Base-by-base conservation (phyloP, 2,888 invertebrate species). In the Aphrophora alni region DNA sequence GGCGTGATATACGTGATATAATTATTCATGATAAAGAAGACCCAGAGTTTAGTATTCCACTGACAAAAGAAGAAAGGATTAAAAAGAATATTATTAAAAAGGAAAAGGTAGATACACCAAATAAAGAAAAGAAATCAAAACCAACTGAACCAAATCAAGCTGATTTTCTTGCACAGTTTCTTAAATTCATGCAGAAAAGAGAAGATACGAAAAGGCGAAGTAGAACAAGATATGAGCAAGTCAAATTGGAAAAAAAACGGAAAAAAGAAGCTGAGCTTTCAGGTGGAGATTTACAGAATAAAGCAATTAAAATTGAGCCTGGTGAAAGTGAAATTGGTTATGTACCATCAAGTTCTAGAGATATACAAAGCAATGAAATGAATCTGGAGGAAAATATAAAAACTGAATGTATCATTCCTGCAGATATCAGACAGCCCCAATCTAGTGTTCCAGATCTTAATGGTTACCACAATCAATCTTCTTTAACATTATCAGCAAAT, bases 21-120 rank as follows among this genome's bases (percentile, higher is more conserved):
- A 59, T 59, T 59, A 59, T 59, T 59, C 59, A 59, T 59, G 59
- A 38, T 73, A 73, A 73, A 73, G 28, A 27, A 33, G 73, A 73
- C 10, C 73, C 27, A 28, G 27, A 24, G 21, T 26, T 28, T 27
- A 28, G 33, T 38, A 71, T 71, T 71, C 28, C 3, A 8, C 12
- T 73, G 12, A 73, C 28, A 73, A 24, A 28, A 24, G 73, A 73
- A 38, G 59, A 59, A 59, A 59, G 59, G 14, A 59, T 59, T n/a
- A 59, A 59, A 21, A 59, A 59, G 14, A 1, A n/a, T 10, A 21
- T 21, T 4, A 59, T 21, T 21, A 59, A 59, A 59, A 59, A 59
- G 59, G 59, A 59, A 59, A 59, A 71, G 27, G 14, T n/a, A 17
- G 71, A 27, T 1, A 25, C 8, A 26, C 2, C 10, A 25, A 69